Base-by-base conservation (phyloP, 1,140 invertebrate species). In the Penaeus indicus region DNA sequence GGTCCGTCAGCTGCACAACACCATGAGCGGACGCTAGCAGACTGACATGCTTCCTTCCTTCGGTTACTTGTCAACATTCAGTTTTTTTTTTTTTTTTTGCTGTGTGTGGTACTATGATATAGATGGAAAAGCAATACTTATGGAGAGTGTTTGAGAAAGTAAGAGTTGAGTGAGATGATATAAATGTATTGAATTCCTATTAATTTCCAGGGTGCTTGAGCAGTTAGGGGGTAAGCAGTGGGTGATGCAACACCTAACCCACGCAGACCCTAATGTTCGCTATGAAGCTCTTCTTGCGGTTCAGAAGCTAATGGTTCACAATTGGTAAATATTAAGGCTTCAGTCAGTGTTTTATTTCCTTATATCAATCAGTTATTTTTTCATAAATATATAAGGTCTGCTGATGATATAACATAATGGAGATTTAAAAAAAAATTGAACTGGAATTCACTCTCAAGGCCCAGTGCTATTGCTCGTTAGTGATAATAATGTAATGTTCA, bases 231-330 rank as follows among this genome's bases (percentile, higher is more conserved):
- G 98, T 18, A 99, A 99, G 93, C 97, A 99, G 92, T 94, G 97
- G 86, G 98, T 99, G 0, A 99, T 99, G 99, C 97, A 97, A 92
- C 95, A 99, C 67, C 94, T 99, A 54, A 96, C 96, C 72, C 98
- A 99, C 92, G 97, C 98, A 92, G 99, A 99, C 94, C 97, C 98
- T 67, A 99, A 99, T 94, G 99, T 99, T 19, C 95, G 98, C 91
- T 99, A 99, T 92, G 98, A 99, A 94, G 98, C 99, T 42, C 94
- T 99, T 54, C 94, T 99, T 64, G 98, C 98, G 83, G 98, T 99
- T 47, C 99, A 99, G 93, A 99, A 99, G 94, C 95, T 99, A 64
- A 99, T 99, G 99, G 99, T 99, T 75, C 98, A 99, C 92, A 99
- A 99, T 93, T 99, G 98, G 98, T 97, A 93, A 93, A 95, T 92